Base-by-base conservation (phyloP, 2,113 vertebrate genomes). In the Myodes glareolus region DNA sequence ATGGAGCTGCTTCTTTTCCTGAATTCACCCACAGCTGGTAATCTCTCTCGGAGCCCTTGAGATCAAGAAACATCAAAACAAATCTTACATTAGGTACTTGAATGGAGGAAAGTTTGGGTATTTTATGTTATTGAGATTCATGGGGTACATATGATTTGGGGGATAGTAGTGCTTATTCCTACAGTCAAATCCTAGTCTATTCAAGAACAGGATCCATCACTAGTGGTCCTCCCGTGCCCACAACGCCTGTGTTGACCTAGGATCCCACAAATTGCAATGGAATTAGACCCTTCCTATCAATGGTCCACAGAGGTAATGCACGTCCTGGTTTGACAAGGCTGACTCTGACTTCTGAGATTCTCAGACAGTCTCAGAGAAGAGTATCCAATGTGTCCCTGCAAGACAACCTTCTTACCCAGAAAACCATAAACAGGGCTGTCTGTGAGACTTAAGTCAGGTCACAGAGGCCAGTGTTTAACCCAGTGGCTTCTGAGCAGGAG, bases 21-120 rank as follows among this genome's bases (percentile, higher is more conserved):
- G 99, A 99, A 98, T 98, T 99, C 97, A 99, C 99, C 99, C 99
- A 99, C 68, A 99, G 97, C 77, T 99, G 99, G 98, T 99, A 99
- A 97, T 99, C 99, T 98, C 99, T 99, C 85, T 99, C 98, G 96
- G 98, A 99, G 75, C 99, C 99, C 99, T 99, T 97, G 45, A 98
- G 97, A 98, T 0, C 97, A 96, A 98, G 29, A 94, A 81, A 75
- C 77, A 76, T 78, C 36, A 95, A 61, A 92, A 45, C 85, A 68
- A 68, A 80, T 47, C 19, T 89, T 90, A 94, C 2, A 7, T 89
- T 92, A 52, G 31, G 10, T 82, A 88, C 67, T 8, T 95, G 52
- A 93, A 94, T 72, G 16, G 52, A 45, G 75, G 23, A 93, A 8
- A 50, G 39, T 68, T 81, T 65, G 52, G 45, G 7, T 8, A 87